Conservation (phyloP, 2,113 vertebrate species). For the Riparia riparia region DNA sequence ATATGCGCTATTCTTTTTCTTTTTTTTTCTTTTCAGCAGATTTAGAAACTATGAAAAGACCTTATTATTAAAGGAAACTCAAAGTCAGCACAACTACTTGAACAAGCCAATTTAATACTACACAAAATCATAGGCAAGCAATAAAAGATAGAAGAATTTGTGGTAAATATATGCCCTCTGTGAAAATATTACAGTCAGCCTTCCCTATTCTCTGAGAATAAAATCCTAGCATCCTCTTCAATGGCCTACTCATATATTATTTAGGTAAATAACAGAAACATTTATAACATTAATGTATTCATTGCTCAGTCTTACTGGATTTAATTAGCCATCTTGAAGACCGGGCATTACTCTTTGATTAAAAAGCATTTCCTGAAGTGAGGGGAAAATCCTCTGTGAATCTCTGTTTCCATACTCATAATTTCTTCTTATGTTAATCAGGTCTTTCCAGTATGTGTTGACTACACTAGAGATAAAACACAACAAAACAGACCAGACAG, state of each 20-base stretch:
- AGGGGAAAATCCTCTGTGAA: neutral
- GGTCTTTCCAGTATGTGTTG: slow-evolving; percentile 16
- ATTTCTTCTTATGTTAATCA: slow-evolving; percentile 51
- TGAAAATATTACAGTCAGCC: neutral
- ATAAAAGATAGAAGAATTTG: neutral
- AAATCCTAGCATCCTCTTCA: neutral
- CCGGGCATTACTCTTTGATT: slow-evolving; percentile 36
- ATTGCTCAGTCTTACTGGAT: neutral
- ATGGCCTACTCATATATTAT: neutral
- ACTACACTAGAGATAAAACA: slow-evolving; percentile 49
- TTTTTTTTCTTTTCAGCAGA: neutral
- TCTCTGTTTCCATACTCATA: neutral
- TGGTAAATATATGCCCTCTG: neutral
- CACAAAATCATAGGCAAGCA: slow-evolving; percentile 31
- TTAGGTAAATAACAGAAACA: neutral
- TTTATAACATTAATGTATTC: slow-evolving; percentile 23
- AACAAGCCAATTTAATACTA: slow-evolving; percentile 11
- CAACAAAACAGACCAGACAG: slow-evolving; percentile 10
- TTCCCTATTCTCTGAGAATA: neutral
- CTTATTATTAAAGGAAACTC: slow-evolving; percentile 23
- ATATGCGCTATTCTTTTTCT: neutral
- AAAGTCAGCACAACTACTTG: slow-evolving; percentile 16
- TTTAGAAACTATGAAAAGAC: slow-evolving; percentile 23
- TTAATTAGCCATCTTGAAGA: slow-evolving; percentile 46
- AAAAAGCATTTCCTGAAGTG: slow-evolving; percentile 45